Evolutionary conservation across 2,797 vertebrate species (phyloP), one percentile per base, ranked within the genome.

Genomic region (Mus minutoides): DNA sequence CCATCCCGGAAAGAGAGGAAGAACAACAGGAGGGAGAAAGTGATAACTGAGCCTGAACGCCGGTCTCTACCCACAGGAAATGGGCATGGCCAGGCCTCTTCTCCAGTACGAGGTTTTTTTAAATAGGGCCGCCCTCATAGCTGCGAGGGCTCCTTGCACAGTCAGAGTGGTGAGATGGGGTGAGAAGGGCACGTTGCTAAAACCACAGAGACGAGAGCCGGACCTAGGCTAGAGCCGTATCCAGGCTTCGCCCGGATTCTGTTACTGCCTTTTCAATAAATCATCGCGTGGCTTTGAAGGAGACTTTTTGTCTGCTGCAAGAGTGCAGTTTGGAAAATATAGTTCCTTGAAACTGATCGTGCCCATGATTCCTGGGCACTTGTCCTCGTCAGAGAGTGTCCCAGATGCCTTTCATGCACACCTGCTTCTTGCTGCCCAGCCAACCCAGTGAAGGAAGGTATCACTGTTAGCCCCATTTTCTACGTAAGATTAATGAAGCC

Each of bases 261-360:
- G 3, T 97, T 89, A 83, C 92, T 89, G 88, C 49, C 89, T 96
- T 88, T 96, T 90, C 89, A 95, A 78, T 95, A 95, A 94, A 77
- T 94, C 88, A 90, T 92, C 77, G 21, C 62, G 6, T 19, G 37
- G 67, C 88, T 96, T 91, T 84, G 64, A 93, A 87, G 90, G 58
- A n/a, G 91, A 34, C 13, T 67, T 94, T 87, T 94, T 87, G 83
- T 92, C 64, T 84, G 93, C 64, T 58, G 6, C 88, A 88, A 89
- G 75, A 91, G 22, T 84, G 10, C 82, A 56, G 34, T 94, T 49
- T 92, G 73, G 82, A 94, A 91, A 92, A 60, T 5, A 19, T 49
- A 22, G 49, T 58, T 49, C 78, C 85, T 54, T 75, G 56, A 73
- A 93, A 73, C 43, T 31, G 52, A 52, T 54, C 37, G 0, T 62